These are phyloP conservation scores for Leptobrachium leishanense DNA, from an alignment of 2,113 vertebrate species.

Conservation along the genomic window DNA sequence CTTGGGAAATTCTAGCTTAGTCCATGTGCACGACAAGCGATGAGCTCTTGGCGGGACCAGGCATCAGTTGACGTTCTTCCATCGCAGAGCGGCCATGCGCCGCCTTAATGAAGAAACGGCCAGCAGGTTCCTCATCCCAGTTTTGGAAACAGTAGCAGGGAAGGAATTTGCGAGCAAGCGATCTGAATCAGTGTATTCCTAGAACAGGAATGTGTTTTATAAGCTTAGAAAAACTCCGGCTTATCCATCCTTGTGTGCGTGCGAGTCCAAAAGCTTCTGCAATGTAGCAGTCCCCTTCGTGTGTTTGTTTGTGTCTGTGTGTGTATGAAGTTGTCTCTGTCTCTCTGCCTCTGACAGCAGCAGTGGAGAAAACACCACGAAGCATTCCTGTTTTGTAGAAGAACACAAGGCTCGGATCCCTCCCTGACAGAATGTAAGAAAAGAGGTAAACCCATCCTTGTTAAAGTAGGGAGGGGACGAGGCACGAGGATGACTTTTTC, in stretches of 20 bases:
- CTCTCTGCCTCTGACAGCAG: slow-evolving; percentile 39
- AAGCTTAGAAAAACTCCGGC: slow-evolving; percentile 13
- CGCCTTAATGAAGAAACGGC: neutral
- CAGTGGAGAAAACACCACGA: slow-evolving; percentile 16
- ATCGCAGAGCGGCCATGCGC: slow-evolving; percentile 26
- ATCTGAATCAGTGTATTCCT: neutral
- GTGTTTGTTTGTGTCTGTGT: neutral
- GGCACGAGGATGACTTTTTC: slow-evolving; percentile 2
- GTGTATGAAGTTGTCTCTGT: neutral
- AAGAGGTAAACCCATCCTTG: slow-evolving; percentile 19
- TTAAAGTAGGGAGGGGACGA: neutral
- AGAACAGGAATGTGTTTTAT: slow-evolving; percentile 6
- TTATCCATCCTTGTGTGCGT: neutral
- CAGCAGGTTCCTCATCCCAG: slow-evolving; percentile 1
- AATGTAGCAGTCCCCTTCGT: slow-evolving; percentile 16
- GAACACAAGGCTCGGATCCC: neutral
- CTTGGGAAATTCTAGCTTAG: slow-evolving; percentile 17
- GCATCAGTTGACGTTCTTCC: slow-evolving; percentile 4
- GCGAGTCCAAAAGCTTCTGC: neutral
- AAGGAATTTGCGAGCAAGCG: neutral
- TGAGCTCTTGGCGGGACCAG: neutral
- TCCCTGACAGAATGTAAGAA: neutral
- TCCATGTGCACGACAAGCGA: neutral
- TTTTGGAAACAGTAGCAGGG: neutral
- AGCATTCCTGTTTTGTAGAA: fast-evolving